These are phyloP conservation scores for Drosophila santomea DNA, from an alignment of 1,140 invertebrate species.

Conservation along the genomic window DNA sequence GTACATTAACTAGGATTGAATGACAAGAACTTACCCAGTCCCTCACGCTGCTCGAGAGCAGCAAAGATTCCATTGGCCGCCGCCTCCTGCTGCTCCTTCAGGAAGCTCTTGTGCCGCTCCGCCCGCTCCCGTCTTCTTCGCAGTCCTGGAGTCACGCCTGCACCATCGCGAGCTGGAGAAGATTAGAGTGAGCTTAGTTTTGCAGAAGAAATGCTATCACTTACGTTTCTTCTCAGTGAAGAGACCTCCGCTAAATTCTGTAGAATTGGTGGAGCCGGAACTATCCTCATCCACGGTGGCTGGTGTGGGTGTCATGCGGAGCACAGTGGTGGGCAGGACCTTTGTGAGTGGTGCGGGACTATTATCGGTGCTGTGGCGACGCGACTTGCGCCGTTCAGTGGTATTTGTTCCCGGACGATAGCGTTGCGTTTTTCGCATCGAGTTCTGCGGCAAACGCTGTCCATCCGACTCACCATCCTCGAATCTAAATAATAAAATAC, in stretches of 20 bases:
- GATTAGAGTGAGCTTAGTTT: not conserved
- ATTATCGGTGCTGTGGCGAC: conserved; percentile 90
- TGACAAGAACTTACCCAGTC: conserved; percentile 72
- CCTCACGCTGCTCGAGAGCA: conserved; percentile 85
- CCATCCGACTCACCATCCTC: conserved; percentile 84
- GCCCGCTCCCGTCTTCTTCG: conserved; percentile 90
- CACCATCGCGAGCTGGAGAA: conserved; percentile 63
- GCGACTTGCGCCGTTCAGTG: conserved; percentile 90
- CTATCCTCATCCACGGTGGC: conserved; percentile 84
- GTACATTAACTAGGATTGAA: not conserved
- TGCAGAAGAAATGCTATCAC: not conserved
- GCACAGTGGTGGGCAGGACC: conserved; percentile 67
- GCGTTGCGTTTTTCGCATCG: conserved; percentile 91
- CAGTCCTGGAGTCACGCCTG: conserved; percentile 91
- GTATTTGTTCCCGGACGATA: conserved; percentile 88
- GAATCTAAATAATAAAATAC: conserved; percentile 52
- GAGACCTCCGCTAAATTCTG: conserved; percentile 74
- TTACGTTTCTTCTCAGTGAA: conserved; percentile 78
- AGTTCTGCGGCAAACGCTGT: conserved; percentile 89
- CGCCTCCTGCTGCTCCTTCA: conserved; percentile 91
- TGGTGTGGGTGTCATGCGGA: conserved; percentile 74
- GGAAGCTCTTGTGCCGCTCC: conserved; percentile 92
- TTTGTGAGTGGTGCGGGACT: conserved; percentile 86
- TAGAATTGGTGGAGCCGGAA: conserved; percentile 80
- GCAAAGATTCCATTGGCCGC: conserved; percentile 86